phyloP scores from a whole-genome alignment of 2,888 invertebrate genomes.

The Chouioia cunea region DNA sequence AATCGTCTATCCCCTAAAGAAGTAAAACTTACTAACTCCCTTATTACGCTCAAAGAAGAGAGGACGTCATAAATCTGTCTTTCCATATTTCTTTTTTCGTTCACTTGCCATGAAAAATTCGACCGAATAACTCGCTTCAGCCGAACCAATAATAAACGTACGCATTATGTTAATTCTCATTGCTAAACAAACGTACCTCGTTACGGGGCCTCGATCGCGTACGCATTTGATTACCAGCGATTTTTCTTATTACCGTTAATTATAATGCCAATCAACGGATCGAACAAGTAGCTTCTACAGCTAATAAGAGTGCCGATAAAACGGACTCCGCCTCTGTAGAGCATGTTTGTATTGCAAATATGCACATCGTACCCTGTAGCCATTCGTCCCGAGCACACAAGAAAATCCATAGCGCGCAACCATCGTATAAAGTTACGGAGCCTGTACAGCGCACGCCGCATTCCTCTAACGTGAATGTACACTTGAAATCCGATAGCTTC shows the following conservation, averaged over 20 bases:
- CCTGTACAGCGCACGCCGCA: constrained; percentile 55
- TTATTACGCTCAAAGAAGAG: constrained; percentile 13
- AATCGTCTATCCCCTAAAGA: constrained; percentile 35
- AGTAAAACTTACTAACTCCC: constrained; percentile 32
- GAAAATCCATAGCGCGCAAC: constrained; percentile 56
- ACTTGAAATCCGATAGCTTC: constrained; percentile 60
- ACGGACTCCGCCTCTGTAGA: constrained; percentile 39
- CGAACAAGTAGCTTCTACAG: no score
- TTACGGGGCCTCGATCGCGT: not conserved
- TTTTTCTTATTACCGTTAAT: no score
- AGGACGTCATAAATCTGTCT: constrained; percentile 15
- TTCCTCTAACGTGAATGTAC: constrained; percentile 54
- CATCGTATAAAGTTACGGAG: constrained; percentile 59
- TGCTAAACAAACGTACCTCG: not conserved
- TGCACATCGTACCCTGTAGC: not conserved
- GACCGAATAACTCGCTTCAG: not conserved
- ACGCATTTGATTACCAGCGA: not conserved
- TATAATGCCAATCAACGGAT: no score
- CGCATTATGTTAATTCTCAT: not conserved
- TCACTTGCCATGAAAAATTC: constrained; percentile 6
- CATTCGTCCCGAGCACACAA: constrained; percentile 7
- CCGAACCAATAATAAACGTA: no score
- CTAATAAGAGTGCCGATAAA: constrained; percentile 22
- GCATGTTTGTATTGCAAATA: not conserved
- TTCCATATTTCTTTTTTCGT: not conserved